Evolutionary conservation across 2,797 vertebrate genomes (phyloP).

Genomic region (Pseudochirops cupreus): DNA sequence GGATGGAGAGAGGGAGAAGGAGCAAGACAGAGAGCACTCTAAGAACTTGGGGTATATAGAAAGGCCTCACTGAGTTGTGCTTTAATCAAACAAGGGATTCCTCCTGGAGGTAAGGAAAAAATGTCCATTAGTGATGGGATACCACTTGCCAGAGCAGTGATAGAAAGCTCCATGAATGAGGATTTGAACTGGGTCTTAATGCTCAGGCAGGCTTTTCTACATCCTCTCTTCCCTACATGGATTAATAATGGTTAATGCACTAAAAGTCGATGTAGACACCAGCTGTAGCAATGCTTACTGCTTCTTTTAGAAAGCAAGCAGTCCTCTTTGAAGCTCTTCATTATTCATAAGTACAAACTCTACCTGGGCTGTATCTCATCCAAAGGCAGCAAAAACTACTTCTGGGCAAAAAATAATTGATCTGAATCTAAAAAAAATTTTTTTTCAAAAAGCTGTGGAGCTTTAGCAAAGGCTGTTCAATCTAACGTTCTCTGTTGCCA

Average conservation of each 20-base stretch:
- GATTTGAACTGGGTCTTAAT: slow-evolving; percentile 29
- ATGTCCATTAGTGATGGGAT: background rate
- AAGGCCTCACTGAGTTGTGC: background rate
- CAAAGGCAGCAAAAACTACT: slow-evolving; percentile 32
- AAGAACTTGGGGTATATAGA: background rate
- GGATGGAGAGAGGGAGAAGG: no score
- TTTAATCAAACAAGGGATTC: background rate
- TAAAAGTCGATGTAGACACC: slow-evolving; percentile 27
- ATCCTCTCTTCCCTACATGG: background rate
- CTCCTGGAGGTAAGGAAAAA: background rate
- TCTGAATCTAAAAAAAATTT: slow-evolving; percentile 33
- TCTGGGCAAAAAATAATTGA: slow-evolving; percentile 50
- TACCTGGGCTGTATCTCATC: background rate
- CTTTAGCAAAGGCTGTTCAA: slow-evolving; percentile 19
- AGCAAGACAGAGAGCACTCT: background rate
- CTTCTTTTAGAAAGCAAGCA: background rate
- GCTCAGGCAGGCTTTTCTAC: background rate
- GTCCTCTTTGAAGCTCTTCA: background rate
- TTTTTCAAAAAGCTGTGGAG: background rate
- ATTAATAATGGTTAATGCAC: background rate
- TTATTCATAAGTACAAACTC: slow-evolving; percentile 21
- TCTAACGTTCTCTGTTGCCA: slow-evolving; percentile 56
- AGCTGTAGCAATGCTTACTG: background rate
- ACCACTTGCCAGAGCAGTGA: background rate
- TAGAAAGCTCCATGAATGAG: background rate